These are phyloP conservation scores for Ophonus ardosiacus DNA, from an alignment of 2,888 invertebrate species.

Conservation along the genomic window DNA sequence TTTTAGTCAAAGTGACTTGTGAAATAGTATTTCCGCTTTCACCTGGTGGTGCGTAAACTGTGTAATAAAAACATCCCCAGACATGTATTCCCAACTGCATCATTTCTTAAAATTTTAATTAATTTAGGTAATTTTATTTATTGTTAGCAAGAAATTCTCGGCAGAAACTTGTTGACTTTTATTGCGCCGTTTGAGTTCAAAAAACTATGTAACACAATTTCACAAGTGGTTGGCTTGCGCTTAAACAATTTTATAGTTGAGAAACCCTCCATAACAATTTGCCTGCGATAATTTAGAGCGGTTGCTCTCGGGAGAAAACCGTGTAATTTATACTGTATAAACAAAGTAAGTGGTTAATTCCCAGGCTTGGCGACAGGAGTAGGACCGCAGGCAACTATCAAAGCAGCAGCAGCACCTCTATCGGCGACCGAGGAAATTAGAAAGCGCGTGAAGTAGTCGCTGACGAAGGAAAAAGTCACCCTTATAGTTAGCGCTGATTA, in stretches of 20 bases:
- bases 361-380: conserved; percentile 21
- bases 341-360: conserved; percentile 52
- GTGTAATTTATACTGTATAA: conserved; percentile 49
- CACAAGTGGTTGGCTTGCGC: neutral
- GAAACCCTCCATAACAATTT: conserved; percentile 26
- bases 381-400: conserved; percentile 19
- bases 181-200: neutral
- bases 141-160: neutral
- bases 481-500: conserved; percentile 43
- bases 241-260: conserved; percentile 50
- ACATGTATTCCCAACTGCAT: too few species aligned
- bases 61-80: too few species aligned
- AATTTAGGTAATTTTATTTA: too few species aligned
- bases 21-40: too few species aligned
- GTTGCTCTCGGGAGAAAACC: conserved; percentile 21
- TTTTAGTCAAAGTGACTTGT: too few species aligned
- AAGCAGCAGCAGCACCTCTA: neutral
- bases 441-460: conserved; percentile 17
- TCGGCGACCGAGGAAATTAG: conserved; percentile 7
- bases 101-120: too few species aligned
- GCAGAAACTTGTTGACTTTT: neutral
- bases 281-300: conserved; percentile 36
- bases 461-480: conserved; percentile 37
- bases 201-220: neutral
- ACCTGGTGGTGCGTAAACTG: too few species aligned